Conservation (phyloP, 2,797 vertebrate genomes). For the Corythornis leucogaster region DNA sequence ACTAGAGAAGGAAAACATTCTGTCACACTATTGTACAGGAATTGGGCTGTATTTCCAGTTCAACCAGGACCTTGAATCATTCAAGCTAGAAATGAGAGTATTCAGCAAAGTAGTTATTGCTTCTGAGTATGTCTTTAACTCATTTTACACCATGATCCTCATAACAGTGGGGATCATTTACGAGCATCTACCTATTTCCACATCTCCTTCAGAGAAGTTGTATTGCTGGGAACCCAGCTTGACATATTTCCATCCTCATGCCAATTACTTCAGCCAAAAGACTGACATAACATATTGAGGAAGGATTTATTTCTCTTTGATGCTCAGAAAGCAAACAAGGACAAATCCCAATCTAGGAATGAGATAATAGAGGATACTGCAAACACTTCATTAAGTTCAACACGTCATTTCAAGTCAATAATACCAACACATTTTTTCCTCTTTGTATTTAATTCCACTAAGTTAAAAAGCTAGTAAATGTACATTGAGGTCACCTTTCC, state of each 20-base stretch:
- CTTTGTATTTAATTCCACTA: neutral
- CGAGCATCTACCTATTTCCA: neutral
- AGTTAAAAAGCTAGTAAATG: neutral
- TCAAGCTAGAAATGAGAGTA: neutral
- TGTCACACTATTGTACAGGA: neutral
- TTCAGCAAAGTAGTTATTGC: neutral
- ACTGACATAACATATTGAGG: neutral
- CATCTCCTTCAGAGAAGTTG: neutral
- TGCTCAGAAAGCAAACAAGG: neutral
- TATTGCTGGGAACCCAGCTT: neutral
- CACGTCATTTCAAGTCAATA: neutral
- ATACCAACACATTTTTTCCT: neutral
- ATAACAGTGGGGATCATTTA: neutral
- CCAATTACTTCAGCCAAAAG: neutral
- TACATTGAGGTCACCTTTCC: neutral
- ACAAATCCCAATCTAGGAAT: neutral
- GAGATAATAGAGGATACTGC: neutral
- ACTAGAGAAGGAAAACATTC: neutral
- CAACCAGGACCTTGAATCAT: neutral
- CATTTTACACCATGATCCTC: neutral
- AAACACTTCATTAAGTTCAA: neutral
- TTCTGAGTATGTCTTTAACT: neutral
- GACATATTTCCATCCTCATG: neutral
- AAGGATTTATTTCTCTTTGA: neutral
- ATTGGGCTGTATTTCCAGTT: neutral